Evolutionary conservation across 2,797 vertebrate genomes (phyloP), one percentile per base, ranked within the genome.

Genomic region (Orientallactaga sibirica): DNA sequence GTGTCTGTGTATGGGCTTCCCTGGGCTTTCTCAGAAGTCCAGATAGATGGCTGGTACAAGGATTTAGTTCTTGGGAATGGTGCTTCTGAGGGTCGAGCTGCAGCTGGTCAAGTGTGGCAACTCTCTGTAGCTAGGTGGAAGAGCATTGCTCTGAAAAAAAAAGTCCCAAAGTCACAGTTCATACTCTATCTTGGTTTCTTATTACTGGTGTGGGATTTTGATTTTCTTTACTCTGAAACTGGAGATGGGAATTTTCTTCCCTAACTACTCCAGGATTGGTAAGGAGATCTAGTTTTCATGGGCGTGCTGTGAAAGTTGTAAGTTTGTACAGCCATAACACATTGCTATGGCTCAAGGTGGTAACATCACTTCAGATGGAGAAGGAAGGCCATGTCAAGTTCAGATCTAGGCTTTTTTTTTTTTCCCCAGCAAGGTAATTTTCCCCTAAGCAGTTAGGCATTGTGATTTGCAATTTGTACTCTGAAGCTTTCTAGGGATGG

Each of bases 1-100:
- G 43, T 71, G 48, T 95, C 92, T 92, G 77, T 67, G 55, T 37
- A 15, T 1, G 24, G 71, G 20, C 75, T 93, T 95, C 71, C 82
- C 93, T 88, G 88, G 81, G 82, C 41, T 96, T 97, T 94, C 92
- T 97, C 90, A 95, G 90, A 84, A 88, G 86, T n/a, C 75, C 64
- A 58, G 29, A 20, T 67, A 58, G 29, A 20, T 62, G 75, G 61
- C 76, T 92, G 91, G 66, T 7, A 20, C 77, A 70, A 61, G 71
- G 27, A 61, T 84, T 76, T 64, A 86, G 92, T 87, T 29, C 33
- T 86, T 86, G 91, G 71, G 62, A 91, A 62, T 0, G 25, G 77
- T 86, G 48, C 55, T 88, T 43, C 58, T 67, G 75, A 90, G 86
- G 89, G 68, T 15, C 78, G 77, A 78, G 78, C 68, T 83, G 24